Base-by-base conservation (phyloP, 2,888 invertebrate species). In the Luperina testacea region DNA sequence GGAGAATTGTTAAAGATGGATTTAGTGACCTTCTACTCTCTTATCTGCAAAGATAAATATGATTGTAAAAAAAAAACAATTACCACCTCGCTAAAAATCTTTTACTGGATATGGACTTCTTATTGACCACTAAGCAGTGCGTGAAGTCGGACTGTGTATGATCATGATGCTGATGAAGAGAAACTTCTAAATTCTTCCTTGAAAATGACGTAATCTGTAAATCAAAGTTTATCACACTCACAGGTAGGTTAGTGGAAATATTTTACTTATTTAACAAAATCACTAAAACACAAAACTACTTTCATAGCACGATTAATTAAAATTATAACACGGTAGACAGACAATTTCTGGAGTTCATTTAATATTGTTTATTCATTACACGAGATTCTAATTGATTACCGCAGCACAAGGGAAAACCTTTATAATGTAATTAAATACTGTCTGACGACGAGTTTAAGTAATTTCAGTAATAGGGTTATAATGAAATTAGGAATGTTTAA, bases 361-460 rank as follows among this genome's bases (percentile, higher is more conserved):
- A 64, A 86, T 72, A 72, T 64, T 57, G 61, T 86, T 77, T 82
- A 77, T 75, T 64, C 64, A 82, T 72, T 83, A 82, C 53, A 76
- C 45, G 74, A 42, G 65, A 24, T n/a, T 82, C 9, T 77, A 82
- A 86, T 77, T 82, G 15, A 42, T 61, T 64, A n/a, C 59, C 68
- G 32, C 74, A 57, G 51, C 72, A 69, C 74, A 85, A 80, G 77
- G 77, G 75, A 81, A 85, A 79, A 87, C 80, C 76, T 88, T 86
- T 3, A 27, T 75, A 85, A 87, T 77, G 45, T 69, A 69, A 87
- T 87, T 69, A 72, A 13, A 84, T 86, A 68, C 27, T 11, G 51
- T 64, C 13, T 77, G 65, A 70, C 51, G 51, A 75, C 65, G 73
- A 61, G 59, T 74, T 76, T 48, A 63, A 77, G 68, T 75, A 5